Evolutionary conservation across 1,140 invertebrate genomes (phyloP).

Genomic region (Drosophila seguyi): DNA sequence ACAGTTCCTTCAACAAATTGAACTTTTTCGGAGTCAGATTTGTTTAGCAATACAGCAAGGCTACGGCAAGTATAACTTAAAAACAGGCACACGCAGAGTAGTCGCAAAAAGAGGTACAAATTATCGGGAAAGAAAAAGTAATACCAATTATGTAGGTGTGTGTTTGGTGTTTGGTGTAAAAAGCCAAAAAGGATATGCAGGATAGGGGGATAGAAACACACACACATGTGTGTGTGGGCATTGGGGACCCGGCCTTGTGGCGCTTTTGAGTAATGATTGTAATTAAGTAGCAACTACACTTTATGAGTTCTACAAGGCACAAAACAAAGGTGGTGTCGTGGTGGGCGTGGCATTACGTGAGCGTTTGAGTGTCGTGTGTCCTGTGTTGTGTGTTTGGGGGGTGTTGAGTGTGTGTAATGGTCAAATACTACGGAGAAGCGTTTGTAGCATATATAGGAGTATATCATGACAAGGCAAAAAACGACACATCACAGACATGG

Average conservation of each 20-base stretch:
- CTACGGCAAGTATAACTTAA: constrained; percentile 50
- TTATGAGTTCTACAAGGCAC: constrained; percentile 77
- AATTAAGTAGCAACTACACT: constrained; percentile 81
- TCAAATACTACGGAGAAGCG: constrained; percentile 67
- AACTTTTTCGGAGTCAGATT: constrained; percentile 36
- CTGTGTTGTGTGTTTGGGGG: neutral
- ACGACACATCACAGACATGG: constrained; percentile 65
- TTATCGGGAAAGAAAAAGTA: constrained; percentile 42
- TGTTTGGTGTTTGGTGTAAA: constrained; percentile 49
- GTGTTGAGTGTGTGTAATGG: constrained; percentile 35
- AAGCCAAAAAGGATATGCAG: constrained; percentile 55
- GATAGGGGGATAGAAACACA: constrained; percentile 15
- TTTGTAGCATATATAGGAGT: constrained; percentile 59
- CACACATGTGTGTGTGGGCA: constrained; percentile 21
- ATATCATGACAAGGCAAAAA: constrained; percentile 82
- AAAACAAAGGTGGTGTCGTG: constrained; percentile 63
- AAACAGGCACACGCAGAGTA: constrained; percentile 68
- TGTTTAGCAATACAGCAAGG: constrained; percentile 53
- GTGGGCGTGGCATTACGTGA: constrained; percentile 45
- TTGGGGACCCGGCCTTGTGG: constrained; percentile 45
- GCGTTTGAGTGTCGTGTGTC: constrained; percentile 25
- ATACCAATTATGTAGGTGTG: constrained; percentile 59
- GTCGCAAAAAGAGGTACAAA: constrained; percentile 54
- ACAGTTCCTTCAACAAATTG: constrained; percentile 37
- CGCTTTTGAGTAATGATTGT: constrained; percentile 80